Base-by-base conservation (phyloP, 1,140 invertebrate species). In the Pomacea maculata region DNA sequence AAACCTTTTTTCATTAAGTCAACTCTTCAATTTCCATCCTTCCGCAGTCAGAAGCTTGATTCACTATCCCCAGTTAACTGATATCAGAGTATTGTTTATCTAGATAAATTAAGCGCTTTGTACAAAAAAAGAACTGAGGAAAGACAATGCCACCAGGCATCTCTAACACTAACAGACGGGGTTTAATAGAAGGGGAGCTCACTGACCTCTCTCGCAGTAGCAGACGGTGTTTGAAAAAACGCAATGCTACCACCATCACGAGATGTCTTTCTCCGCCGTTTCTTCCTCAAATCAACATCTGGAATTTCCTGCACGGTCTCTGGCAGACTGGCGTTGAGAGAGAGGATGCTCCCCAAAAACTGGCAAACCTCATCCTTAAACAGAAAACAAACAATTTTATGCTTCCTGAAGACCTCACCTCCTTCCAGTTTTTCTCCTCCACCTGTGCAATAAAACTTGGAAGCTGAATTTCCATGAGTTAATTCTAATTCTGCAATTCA, bases 271-370 rank as follows among this genome's bases (percentile, higher is more conserved):
- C 84, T 61, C 29, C 82, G 84, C 71, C 81, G 85, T 57, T 86
- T 86, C 63, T 83, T 85, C 75, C 85, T 84, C 70, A 82, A 80
- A 25, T 86, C 85, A 11, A 80, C 29, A 25, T 84, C 82, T 67
- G 78, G 80, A 57, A 83, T 75, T 21, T 84, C 85, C 25, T 81
- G 75, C 17, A 81, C 67, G 19, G 85, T 65, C 73, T 87, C 86
- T n/a, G 80, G 63, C 3, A 81, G 72, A 17, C 76, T 75, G n/a
- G 82, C 80, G 4, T 83, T 82, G 67, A 87, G 86, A 0, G 87
- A 86, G n/a, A 90, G 77, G 64, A 90, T 85, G 12, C 87, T 84
- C 52, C 89, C 89, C 65, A 90, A 83, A 80, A 90, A 90, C 74
- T 90, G 89, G 70, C 86, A 83, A 45, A 90, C 83, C 76, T 90